Evolutionary conservation across 2,888 invertebrate species (phyloP).

Genomic region (Baronia brevicornis): DNA sequence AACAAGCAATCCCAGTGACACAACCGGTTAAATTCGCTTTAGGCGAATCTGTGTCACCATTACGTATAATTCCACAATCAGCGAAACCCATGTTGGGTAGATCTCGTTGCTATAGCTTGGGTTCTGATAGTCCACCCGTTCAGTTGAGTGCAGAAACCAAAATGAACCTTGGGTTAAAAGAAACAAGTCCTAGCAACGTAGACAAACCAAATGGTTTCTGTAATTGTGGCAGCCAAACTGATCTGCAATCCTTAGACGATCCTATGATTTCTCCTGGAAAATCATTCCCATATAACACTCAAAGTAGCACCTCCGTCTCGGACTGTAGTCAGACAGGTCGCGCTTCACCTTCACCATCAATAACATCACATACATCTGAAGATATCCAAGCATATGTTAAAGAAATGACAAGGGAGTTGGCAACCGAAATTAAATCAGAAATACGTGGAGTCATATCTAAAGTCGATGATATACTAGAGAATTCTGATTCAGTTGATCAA

Average conservation of each 20-base stretch:
- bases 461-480: conserved; percentile 86
- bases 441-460: conserved; percentile 86
- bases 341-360: conserved; percentile 71
- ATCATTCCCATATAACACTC: conserved; percentile 61
- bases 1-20: conserved; percentile 33
- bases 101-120: conserved; percentile 81
- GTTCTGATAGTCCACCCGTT: conserved; percentile 71
- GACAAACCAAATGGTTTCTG: conserved; percentile 71
- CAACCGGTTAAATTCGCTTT: conserved; percentile 79
- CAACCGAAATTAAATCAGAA: conserved; percentile 88
- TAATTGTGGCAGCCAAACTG: conserved; percentile 84
- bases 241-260: conserved; percentile 79
- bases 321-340: conserved; percentile 75
- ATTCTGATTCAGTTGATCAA: conserved; percentile 77
- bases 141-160: conserved; percentile 78
- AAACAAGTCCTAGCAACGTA: conserved; percentile 57
- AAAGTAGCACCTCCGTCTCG: conserved; percentile 67
- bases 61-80: conserved; percentile 42
- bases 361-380: conserved; percentile 74
- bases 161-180: conserved; percentile 77
- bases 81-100: conserved; percentile 44
- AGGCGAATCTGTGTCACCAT: conserved; percentile 78
- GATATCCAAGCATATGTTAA: conserved; percentile 85
- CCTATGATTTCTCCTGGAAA: conserved; percentile 62
- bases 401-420: conserved; percentile 85